These are phyloP conservation scores for Xylocopa sonorina DNA, from an alignment of 1,140 invertebrate species.

Conservation along the genomic window DNA sequence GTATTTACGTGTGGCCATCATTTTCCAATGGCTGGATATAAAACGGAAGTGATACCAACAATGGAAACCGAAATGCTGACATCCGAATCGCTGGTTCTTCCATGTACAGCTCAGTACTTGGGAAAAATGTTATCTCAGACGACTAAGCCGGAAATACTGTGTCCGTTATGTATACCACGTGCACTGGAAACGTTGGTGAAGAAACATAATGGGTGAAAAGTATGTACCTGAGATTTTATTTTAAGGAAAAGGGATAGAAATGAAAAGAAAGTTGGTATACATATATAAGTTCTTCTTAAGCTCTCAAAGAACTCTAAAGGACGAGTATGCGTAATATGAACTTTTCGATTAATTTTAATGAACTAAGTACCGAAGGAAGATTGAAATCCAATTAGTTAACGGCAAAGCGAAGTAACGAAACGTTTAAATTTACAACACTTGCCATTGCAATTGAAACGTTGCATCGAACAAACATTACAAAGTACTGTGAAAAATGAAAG, in stretches of 20 bases:
- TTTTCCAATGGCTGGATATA: constrained; percentile 75
- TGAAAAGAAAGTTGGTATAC: constrained; percentile 4
- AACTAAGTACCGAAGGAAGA: background rate
- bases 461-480: background rate
- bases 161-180: constrained; percentile 76
- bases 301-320: background rate
- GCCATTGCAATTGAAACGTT: background rate
- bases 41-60: constrained; percentile 74
- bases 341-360: constrained; percentile 23
- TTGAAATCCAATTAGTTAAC: constrained; percentile 7
- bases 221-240: constrained; percentile 56
- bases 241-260: constrained; percentile 6
- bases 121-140: constrained; percentile 70
- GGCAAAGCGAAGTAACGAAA: background rate
- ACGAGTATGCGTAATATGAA: background rate
- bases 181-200: constrained; percentile 70
- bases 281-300: constrained; percentile 20
- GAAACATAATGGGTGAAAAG: constrained; percentile 57
- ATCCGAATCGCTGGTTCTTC: constrained; percentile 72
- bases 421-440: constrained; percentile 2
- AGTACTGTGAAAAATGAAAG: background rate
- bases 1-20: constrained; percentile 81
- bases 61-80: constrained; percentile 79
- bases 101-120: constrained; percentile 76
- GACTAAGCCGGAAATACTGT: constrained; percentile 75